Base-by-base conservation (phyloP, 2,888 invertebrate genomes). In the Cosmia pyralina region DNA sequence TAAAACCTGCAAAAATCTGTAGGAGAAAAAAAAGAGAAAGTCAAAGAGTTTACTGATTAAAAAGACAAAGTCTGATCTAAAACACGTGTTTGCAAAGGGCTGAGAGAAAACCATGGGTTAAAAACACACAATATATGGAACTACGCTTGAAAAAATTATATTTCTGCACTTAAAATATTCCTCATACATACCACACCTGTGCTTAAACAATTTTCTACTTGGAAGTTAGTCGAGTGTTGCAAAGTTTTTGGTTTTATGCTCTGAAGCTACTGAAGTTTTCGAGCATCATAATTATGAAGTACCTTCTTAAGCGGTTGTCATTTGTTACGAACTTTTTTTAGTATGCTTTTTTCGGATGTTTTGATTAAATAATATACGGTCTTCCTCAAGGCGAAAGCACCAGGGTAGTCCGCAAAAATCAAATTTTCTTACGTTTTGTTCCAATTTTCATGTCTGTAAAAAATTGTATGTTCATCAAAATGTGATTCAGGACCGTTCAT, bases 211-310 rank as follows among this genome's bases (percentile, higher is more conserved):
- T 77, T 77, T 81, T 62, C 65, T 63, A 65, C 74, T 60, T 11
- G 22, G 34, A 76, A 72, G 58, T 84, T 77, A 38, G 52, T 59
- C 66, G 52, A 50, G 68, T 50, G 62, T 58, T 68, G 53, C 72
- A 60, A 84, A 84, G 55, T 83, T 82, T 69, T 57, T n/a, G 69
- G 59, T 38, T 82, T 78, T 78, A 78, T 66, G 57, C 48, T 60
- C 62, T 48, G 34, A 53, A 71, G 53, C 52, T 22, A 48, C 50
- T 55, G 10, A 81, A 75, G 46, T 82, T 82, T 64, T 57, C 41
- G 28, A 68, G 58, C 67, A 59, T 60, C 52, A 57, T 76, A n/a
- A n/a, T n/a, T n/a, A 64, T 46, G 69, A 69, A 75, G n/a, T 75
- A 13, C 48, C 22, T 68, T 44, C 41, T 62, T 59, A 53, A 55